Conservation (phyloP, 2,113 vertebrate species). For the Notothenia coriiceps region DNA sequence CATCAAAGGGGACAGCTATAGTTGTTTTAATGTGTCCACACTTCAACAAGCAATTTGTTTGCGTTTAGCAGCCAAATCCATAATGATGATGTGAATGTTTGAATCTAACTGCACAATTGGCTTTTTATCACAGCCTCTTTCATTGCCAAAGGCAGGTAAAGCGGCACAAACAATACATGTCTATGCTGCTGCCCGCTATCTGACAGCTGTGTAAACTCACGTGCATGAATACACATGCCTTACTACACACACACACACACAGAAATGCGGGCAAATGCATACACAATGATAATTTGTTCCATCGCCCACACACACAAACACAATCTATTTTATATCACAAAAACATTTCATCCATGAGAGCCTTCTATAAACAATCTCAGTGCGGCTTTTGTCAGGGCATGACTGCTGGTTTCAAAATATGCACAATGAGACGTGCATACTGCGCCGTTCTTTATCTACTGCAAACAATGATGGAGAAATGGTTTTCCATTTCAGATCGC, state of each 20-base stretch:
- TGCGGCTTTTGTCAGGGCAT: conserved; percentile 30
- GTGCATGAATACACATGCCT: conserved; percentile 44
- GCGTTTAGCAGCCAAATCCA: neutral
- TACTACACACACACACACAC: conserved; percentile 35
- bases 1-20: neutral
- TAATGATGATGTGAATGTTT: conserved; percentile 26
- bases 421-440: conserved; percentile 4
- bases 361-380: conserved; percentile 36
- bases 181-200: conserved; percentile 21
- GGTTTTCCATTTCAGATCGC: neutral
- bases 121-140: conserved; percentile 10
- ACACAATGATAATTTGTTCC: neutral
- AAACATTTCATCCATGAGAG: conserved; percentile 27
- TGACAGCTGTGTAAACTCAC: conserved; percentile 64
- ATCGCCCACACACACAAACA: neutral
- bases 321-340: conserved; percentile 21
- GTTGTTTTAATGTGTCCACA: conserved; percentile 3
- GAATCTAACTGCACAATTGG: conserved; percentile 7
- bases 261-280: neutral
- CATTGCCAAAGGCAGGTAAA: conserved; percentile 6
- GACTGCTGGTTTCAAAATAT: conserved; percentile 12
- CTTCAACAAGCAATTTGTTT: conserved; percentile 23
- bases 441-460: neutral
- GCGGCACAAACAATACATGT: conserved; percentile 28
- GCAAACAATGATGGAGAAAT: conserved; percentile 1